A percentile compares a stretch with the other conserved stretches of the same genome.
Evolutionary conservation across 2,888 invertebrate species (phyloP).

Genomic region (Molanna angustata): DNA sequence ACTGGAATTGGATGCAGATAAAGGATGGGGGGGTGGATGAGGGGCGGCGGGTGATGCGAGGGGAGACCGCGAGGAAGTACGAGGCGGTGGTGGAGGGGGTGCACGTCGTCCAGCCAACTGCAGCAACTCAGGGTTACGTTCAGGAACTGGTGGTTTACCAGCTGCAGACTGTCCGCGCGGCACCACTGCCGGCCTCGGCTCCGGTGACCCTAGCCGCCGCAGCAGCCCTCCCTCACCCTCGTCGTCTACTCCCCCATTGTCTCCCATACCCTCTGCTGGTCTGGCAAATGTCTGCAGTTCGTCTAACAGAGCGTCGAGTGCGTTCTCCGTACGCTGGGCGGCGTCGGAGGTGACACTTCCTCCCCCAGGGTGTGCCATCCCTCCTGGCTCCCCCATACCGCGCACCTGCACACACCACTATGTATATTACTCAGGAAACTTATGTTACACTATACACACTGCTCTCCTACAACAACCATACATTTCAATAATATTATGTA

Average conservation of each 20-base stretch:
- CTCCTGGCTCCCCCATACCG: slow-evolving; percentile 60
- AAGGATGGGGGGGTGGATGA: slow-evolving; percentile 39
- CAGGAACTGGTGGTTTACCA: slow-evolving; percentile 75
- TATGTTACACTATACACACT: too few relatives aligned
- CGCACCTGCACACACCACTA: too few relatives aligned
- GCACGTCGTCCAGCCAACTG: slow-evolving; percentile 72
- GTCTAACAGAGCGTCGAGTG: slow-evolving; percentile 95
- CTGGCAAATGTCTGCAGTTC: slow-evolving; percentile 87
- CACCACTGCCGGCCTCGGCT: slow-evolving; percentile 72
- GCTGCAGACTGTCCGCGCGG: slow-evolving; percentile 56
- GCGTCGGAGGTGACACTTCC: slow-evolving; percentile 46
- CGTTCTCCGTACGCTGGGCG: slow-evolving; percentile 83
- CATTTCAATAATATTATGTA: too few relatives aligned
- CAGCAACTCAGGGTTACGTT: slow-evolving; percentile 74
- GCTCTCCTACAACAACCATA: slow-evolving; percentile 55
- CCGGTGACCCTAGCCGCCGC: slow-evolving; percentile 76
- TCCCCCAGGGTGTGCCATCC: slow-evolving; percentile 39
- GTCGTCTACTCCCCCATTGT: slow-evolving; percentile 24
- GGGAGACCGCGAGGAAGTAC: slow-evolving; percentile 85
- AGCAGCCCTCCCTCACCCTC: slow-evolving; percentile 25
- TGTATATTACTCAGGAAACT: too few relatives aligned
- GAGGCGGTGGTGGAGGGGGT: slow-evolving; percentile 90
- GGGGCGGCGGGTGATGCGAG: slow-evolving; percentile 68
- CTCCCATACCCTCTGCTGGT: slow-evolving; percentile 48
- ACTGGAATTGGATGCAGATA: slow-evolving; percentile 55